Evolutionary conservation across 2,797 vertebrate species (phyloP), one percentile per base, ranked within the genome.

Genomic region (Nannoperca obscura): DNA sequence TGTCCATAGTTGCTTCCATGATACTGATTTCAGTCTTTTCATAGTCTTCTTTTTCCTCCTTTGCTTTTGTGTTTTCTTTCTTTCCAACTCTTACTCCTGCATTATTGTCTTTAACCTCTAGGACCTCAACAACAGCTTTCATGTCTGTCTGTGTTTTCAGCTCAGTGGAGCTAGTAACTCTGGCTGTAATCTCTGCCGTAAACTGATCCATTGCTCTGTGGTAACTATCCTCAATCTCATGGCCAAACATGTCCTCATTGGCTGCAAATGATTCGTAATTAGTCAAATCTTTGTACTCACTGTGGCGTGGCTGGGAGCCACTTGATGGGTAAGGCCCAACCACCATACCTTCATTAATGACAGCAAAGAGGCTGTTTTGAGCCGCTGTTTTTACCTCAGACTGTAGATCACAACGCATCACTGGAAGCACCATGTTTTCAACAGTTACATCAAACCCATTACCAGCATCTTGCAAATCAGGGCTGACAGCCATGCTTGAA

Each of bases 1-100:
- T 84, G 75, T 96, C 95, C 95, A 95, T 96, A 4, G 94, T 96
- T 2, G 95, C 95, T 55, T 96, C 95, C 94, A 95, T 96, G 34
- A 95, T 96, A 71, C 89, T 95, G 38, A 95, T 95, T 86, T 95
- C 95, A 1, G 93, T 93, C 79, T 89, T 94, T 61, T 91, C 86
- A 8, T 19, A 20, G 27, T 80, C 88, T 7, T 89, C 86, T 38
- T 69, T 69, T n/a, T 82, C 80, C 2, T 79, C 8, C 32, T 81
- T 77, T 46, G 36, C 52, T 14, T 78, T 68, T 2, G 19, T n/a
- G 12, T 38, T 55, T 1, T 30, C 58, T 72, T 83, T 78, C 68
- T 74, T 74, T 7, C 44, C 57, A 58, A 20, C 40, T 3, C 40
- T 69, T 32, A 8, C 52, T 32, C 7, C 52, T 38, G 63, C 30